Base-by-base conservation (phyloP, 2,113 vertebrate genomes). In the Lynx canadensis region DNA sequence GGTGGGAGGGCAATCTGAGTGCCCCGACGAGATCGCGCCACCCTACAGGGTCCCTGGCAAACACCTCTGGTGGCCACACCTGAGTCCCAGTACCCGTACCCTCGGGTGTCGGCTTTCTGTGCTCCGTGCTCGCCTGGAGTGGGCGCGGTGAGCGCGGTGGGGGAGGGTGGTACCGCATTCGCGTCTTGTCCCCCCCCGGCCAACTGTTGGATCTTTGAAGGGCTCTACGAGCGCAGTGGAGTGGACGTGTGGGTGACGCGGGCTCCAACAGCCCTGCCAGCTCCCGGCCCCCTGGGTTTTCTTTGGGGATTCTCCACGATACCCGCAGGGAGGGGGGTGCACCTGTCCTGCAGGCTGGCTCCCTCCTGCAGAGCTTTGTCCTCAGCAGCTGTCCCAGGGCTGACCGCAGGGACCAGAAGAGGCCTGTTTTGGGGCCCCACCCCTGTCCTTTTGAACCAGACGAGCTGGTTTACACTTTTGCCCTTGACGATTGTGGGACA, bases 91-190 rank as follows among this genome's bases (percentile, higher is more conserved):
- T 18, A 10, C 48, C 33, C 10, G 87, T 15, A 41, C 73, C 74
- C 55, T 31, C 5, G 5, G 31, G 36, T 45, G 38, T 41, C 63
- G 55, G 16, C 4, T 16, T 69, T 82, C 57, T 50, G 23, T 45
- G 38, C 33, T 12, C 33, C 13, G 60, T 1, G 1, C 21, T 68
- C 36, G 45, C 68, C 14, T 2, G 0, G 13, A 27, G 8, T 82
- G 29, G 15, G n/a, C 27, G 19, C 45, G 16, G 29, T 1, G 5
- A 55, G n/a, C 25, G 78, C 41, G 41, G 1, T 81, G 4, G 0
- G 18, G 63, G n/a, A 11, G 23, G 41, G 23, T 19, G 23, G 50
- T 7, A 2, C 36, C 7, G 25, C 41, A 11, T 23, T 36, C 80
- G 38, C 78, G 31, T 23, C 19, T 65, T 66, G 79, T 55, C 79